Evolutionary conservation across 2,888 invertebrate genomes (phyloP).

Genomic region (Phaonia tiefii): DNA sequence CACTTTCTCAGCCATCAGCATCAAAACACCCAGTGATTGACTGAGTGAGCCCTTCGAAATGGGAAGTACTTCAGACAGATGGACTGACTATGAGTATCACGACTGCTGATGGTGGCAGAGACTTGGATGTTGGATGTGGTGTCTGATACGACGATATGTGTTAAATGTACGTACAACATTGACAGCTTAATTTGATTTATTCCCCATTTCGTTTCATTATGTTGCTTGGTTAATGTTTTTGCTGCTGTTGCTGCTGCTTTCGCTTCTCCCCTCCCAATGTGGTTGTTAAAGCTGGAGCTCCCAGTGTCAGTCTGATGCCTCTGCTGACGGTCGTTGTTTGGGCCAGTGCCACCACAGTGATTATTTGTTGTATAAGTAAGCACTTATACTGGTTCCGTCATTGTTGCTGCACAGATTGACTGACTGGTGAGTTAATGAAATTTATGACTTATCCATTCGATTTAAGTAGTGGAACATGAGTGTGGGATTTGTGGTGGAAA

Average conservation of each 20-base stretch:
- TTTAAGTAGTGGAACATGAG: neutral
- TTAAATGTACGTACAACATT: conserved; percentile 48
- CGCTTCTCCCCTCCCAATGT: neutral
- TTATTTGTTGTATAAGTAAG: conserved; percentile 18
- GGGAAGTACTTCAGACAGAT: conserved; percentile 31
- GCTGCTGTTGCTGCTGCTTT: neutral
- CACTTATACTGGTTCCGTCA: neutral
- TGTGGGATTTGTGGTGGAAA: neutral
- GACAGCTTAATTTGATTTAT: conserved; percentile 66
- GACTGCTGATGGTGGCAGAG: neutral
- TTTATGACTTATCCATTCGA: conserved; percentile 56
- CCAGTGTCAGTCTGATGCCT: neutral
- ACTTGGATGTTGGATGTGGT: neutral
- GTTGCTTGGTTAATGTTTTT: conserved; percentile 4
- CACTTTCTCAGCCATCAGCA: neutral
- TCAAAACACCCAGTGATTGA: neutral
- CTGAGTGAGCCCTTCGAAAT: conserved; percentile 5
- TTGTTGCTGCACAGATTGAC: conserved; percentile 27
- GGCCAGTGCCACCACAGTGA: conserved; percentile 2
- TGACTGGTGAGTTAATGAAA: conserved; percentile 60
- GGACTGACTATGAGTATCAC: conserved; percentile 15
- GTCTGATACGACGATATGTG: conserved; percentile 8
- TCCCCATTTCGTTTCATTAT: conserved; percentile 42
- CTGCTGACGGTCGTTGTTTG: neutral
- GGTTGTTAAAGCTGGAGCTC: too few species aligned